These are phyloP conservation scores for Portevinia maculata DNA, from an alignment of 2,888 invertebrate species.

Conservation along the genomic window DNA sequence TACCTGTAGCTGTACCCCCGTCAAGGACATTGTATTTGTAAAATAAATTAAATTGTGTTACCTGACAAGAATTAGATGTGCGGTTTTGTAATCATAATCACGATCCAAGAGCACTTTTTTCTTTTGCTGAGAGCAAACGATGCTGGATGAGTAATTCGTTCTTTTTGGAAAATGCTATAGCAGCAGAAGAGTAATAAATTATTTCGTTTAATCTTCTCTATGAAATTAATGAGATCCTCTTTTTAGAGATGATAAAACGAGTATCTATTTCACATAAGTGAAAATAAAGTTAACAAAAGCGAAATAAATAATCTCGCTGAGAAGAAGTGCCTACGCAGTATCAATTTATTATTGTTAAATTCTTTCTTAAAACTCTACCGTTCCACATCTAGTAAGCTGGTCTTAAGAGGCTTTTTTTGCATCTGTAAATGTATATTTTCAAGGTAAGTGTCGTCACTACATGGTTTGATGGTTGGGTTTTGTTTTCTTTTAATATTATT, in stretches of 20 bases:
- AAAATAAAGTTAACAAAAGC: conserved; percentile 36
- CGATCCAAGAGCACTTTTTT: conserved; percentile 28
- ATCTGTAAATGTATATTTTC: conserved; percentile 60
- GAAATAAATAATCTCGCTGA: conserved; percentile 34
- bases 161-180: conserved; percentile 32
- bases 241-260: no score
- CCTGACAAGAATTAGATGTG: conserved; percentile 46
- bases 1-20: neutral
- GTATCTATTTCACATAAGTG: conserved; percentile 34
- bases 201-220: conserved; percentile 22
- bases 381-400: neutral
- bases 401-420: conserved; percentile 9
- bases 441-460: conserved; percentile 47
- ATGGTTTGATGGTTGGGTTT: neutral
- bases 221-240: neutral
- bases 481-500: neutral
- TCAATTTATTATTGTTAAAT: conserved; percentile 42
- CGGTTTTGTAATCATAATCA: conserved; percentile 30
- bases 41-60: conserved; percentile 23
- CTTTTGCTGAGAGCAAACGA: neutral
- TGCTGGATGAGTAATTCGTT: conserved; percentile 35
- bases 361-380: conserved; percentile 10
- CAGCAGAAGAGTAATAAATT: conserved; percentile 31
- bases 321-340: conserved; percentile 49
- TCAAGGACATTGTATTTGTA: conserved; percentile 35